Evolutionary conservation across 2,113 vertebrate genomes (phyloP), one percentile per base, ranked within the genome.

Genomic region (Sturnira hondurensis): DNA sequence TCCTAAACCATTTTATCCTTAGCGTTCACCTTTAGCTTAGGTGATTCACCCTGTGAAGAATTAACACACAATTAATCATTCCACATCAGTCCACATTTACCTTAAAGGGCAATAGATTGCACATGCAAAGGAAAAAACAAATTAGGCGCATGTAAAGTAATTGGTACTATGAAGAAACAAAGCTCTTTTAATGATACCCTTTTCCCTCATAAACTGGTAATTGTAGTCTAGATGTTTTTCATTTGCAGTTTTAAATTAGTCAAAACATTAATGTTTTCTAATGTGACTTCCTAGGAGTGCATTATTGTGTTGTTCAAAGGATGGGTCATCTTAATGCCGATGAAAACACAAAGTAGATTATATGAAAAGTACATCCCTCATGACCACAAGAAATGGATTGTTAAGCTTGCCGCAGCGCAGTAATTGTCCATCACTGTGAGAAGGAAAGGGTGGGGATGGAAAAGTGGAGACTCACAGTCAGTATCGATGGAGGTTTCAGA

Each of bases 321-420:
- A 63, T n/a, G 52, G 70, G 58, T 87, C 20, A 58, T 86, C 74
- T 96, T 96, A 93, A 76, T 81, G 89, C 90, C 47, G 85, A 96
- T 85, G 61, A 93, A 82, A 96, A 94, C 86, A 89, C 97, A 97
- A 97, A 97, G 97, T 78, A 97, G 88, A 19, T 68, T 47, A 36
- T 76, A 91, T 67, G 94, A 96, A 97, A 95, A 71, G 54, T 22
- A 76, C 73, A 78, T 58, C 95, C 94, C 56, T 97, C 63, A 14
- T 96, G 96, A 97, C 94, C 97, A 92, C 67, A 84, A 95, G 87
- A 97, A 97, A 96, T 96, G 86, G 88, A 90, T 91, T 73, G 93
- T 82, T 94, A 41, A 89, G 89, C 87, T 87, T 80, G 96, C 85
- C 89, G 52, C 43, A 87, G 56, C 36, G 38, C 73, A 93, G 71